Evolutionary conservation across 2,888 invertebrate genomes (phyloP), one percentile per base, ranked within the genome.

Genomic region (Drosophila melanosoma): DNA sequence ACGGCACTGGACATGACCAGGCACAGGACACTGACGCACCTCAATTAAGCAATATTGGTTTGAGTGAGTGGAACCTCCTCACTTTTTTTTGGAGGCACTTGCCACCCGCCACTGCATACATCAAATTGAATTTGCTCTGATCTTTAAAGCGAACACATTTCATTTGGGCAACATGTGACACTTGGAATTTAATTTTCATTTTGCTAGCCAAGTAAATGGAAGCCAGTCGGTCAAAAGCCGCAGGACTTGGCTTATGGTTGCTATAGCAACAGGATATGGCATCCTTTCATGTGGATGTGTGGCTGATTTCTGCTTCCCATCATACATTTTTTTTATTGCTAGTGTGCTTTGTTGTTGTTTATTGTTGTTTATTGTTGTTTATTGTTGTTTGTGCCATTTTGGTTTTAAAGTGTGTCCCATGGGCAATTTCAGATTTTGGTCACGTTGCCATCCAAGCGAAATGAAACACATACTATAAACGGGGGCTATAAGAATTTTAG

Each of bases 401-500:
- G n/a, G 20, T 15, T 52, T 74, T 76, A 29, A 69, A 53, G 64
- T n/a, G 12, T 15, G 42, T 15, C 36, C 32, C 32, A 48, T 32
- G 54, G 20, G 8, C 17, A 40, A 73, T 77, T 40, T 8, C 32
- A 48, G 79, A 45, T 74, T 78, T 74, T 60, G 32, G 71, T 80
- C 87, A 84, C 85, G 83, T 84, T 58, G 60, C 70, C 65, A 63
- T 57, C 73, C 69, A 85, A 71, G 79, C 59, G 70, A 52, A 76
- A 65, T 70, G 70, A 73, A 81, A 84, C 74, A 76, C 63, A 69
- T 57, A 54, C 40, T 57, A 36, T 49, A 54, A 69, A 20, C 69
- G 70, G 35, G 35, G 68, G 51, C 59, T 83, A 70, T 81, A 86
- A 83, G 81, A 78, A 51, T 65, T 49, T 26, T 53, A 56, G 54